Evolutionary conservation across 2,888 invertebrate genomes (phyloP), one percentile per base, ranked within the genome.

Genomic region (Drosophila ezoana): DNA sequence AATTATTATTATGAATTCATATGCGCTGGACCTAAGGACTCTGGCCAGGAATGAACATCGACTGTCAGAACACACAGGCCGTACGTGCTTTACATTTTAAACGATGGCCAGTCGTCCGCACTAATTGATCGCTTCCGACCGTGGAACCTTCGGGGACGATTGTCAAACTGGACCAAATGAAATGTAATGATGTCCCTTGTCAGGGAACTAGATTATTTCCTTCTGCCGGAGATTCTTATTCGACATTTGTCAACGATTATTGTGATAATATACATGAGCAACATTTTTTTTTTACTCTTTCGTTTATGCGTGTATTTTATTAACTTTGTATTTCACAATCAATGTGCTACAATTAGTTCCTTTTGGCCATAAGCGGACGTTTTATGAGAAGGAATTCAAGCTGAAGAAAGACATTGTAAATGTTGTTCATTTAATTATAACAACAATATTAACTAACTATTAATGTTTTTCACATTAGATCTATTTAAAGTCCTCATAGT

Each of bases 51-150:
- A 69, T 72, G 65, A 76, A 74, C 68, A 75, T 73, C 62, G 63
- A 73, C 75, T 77, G 84, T 79, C 89, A 82, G 90, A 90, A 91
- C 91, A 90, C 91, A 91, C 91, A 91, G 77, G 90, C 86, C 65
- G 90, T 88, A 91, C 92, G 92, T 92, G 92, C 91, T 82, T 91
- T 86, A 91, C 89, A 92, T 92, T 90, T 89, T 79, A 87, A 89
- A 76, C 79, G 77, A 83, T 81, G 76, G 58, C 81, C 89, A 89
- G 82, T 87, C 83, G 82, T 81, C 53, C 47, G 71, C 90, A 87
- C 91, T 91, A 91, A 91, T 91, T 91, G 91, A 91, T 91, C 89
- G 81, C 76, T 79, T 87, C 70, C 76, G 87, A 83, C 65, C 81
- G 73, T 73, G 86, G 77, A 86, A 63, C 81, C 82, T 60, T 66